Evolutionary conservation across 2,888 invertebrate species (phyloP).

Genomic region (Euproctis similis): DNA sequence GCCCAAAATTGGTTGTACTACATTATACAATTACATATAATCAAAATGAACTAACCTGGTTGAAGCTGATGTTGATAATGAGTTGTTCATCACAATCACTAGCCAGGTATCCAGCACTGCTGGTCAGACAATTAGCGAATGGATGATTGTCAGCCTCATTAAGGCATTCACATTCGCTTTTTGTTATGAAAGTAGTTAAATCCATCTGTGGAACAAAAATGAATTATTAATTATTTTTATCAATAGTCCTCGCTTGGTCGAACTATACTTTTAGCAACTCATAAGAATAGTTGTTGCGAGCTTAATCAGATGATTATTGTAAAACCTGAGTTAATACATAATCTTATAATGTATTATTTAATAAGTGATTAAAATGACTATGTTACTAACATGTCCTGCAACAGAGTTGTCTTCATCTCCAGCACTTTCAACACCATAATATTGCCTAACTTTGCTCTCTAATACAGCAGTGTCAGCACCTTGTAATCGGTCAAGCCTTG

Average conservation of each 20-base stretch:
- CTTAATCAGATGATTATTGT: no score
- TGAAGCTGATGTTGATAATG: constrained; percentile 90
- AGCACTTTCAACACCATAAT: constrained; percentile 81
- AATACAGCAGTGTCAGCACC: constrained; percentile 90
- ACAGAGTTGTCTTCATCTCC: constrained; percentile 80
- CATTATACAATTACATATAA: no score
- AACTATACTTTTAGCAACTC: no score
- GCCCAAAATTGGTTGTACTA: no score
- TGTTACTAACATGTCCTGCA: constrained; percentile 84
- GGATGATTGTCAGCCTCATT: constrained; percentile 97
- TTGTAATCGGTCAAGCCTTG: constrained; percentile 89
- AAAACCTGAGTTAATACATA: no score
- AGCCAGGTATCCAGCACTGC: constrained; percentile 82
- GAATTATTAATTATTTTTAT: no score
- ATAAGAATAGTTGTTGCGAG: no score
- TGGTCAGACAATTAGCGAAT: constrained; percentile 81
- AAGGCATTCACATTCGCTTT: constrained; percentile 94
- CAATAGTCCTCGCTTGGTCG: no score
- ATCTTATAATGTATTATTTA: no score
- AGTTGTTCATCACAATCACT: constrained; percentile 97
- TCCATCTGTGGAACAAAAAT: constrained; percentile 82
- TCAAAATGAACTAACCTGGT: no score
- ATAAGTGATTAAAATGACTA: no score
- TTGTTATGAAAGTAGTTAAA: constrained; percentile 87
- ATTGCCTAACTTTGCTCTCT: constrained; percentile 92